Base-by-base conservation (phyloP, 2,888 invertebrate species). In the Stenodema calcarata region DNA sequence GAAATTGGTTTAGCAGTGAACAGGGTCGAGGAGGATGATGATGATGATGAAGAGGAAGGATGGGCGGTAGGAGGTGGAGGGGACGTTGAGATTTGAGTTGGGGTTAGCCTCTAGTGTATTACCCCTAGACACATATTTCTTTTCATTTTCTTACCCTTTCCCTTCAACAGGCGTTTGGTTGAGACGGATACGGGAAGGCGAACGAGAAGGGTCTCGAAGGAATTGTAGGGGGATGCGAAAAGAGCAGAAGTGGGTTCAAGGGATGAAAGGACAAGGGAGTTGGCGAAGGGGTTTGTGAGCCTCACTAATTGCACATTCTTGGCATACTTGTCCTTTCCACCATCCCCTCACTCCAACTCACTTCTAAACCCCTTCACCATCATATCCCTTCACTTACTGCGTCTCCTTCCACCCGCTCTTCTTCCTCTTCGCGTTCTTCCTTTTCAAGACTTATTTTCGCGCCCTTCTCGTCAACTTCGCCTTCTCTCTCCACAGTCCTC, bases 271-370 rank as follows among this genome's bases (percentile, higher is more conserved):
- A 12, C n/a, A 11, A 18, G 80, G 30, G 12, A 28, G 80, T 9
- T 35, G 42, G 69, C 14, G 27, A 44, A 54, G 70, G 73, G 76
- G 86, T n/a, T 30, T 78, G 62, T 44, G 86, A 79, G 86, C 93
- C 93, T 94, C 96, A 96, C 96, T 96, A 97, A 96, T 88, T 90
- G 92, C 92, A 90, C 92, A 89, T 89, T 86, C 86, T 86, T 86
- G 86, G 86, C 89, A 89, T 89, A 89, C 89, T 89, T 89, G 89
- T 89, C 89, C 89, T 89, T 88, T 88, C 82, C 78, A 54, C 86
- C 70, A n/a, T 27, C 50, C 28, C 54, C 30, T 54, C 73, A 9
- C 82, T 35, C 35, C 81, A n/a, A 30, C 81, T 14, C 35, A 27
- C 50, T 23, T 9, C 44, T 23, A 41, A 11, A 54, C 16, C 80